A percentile compares a stretch with the other conserved stretches of the same genome.
phyloP scores from a whole-genome alignment of 2,113 vertebrate species.

The Scomber scombrus region DNA sequence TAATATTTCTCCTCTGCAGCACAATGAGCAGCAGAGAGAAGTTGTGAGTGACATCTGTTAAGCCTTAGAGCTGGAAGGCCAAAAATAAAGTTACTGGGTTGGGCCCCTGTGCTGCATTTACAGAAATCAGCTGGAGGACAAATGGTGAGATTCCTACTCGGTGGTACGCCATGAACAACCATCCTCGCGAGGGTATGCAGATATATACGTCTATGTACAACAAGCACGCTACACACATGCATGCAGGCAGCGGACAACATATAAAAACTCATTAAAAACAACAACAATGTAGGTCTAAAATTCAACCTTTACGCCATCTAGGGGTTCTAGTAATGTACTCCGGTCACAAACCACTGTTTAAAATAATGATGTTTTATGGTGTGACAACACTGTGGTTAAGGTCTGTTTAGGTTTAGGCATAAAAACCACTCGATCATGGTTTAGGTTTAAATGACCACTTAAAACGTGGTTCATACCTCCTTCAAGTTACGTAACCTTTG shows the following conservation, averaged over 20 bases:
- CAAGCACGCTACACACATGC: slow-evolving; percentile 12
- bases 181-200: neutral
- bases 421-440: too few relatives aligned
- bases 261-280: too few relatives aligned
- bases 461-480: too few relatives aligned
- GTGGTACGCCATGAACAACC: slow-evolving; percentile 40
- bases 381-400: too few relatives aligned
- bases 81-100: slow-evolving; percentile 82
- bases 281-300: too few relatives aligned
- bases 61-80: slow-evolving; percentile 76
- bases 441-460: too few relatives aligned
- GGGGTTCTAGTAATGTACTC: too few relatives aligned
- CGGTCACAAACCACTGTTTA: too few relatives aligned
- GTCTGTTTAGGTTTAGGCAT: too few relatives aligned
- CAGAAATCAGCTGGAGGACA: slow-evolving; percentile 83
- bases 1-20: slow-evolving; percentile 7
- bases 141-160: slow-evolving; percentile 80
- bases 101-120: slow-evolving; percentile 70
- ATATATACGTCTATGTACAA: slow-evolving; percentile 42
- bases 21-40: slow-evolving; percentile 44
- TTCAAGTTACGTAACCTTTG: too few relatives aligned
- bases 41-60: slow-evolving; percentile 81
- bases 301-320: too few relatives aligned
- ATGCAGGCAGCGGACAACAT: neutral
- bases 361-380: too few relatives aligned